phyloP scores from a whole-genome alignment of 2,113 vertebrate species.

The Tor tambroides region DNA sequence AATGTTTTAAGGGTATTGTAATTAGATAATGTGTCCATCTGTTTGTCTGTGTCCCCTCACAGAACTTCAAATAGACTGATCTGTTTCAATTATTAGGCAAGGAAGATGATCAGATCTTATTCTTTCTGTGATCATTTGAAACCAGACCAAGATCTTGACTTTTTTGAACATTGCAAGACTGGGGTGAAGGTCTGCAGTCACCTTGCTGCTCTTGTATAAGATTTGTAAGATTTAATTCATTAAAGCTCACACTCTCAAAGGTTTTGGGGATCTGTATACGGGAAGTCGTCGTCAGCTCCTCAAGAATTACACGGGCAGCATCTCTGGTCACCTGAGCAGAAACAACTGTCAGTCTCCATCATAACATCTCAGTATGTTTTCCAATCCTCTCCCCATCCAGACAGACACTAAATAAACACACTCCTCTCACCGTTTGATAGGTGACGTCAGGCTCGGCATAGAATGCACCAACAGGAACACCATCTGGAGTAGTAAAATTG shows the following conservation, averaged over 20 bases:
- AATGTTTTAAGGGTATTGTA: too few species aligned
- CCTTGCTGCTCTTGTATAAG: too few species aligned
- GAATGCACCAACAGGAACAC: neutral
- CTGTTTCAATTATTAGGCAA: too few species aligned
- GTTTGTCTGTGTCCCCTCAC: too few species aligned
- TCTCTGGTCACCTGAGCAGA: constrained; percentile 38
- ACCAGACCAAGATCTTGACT: too few species aligned
- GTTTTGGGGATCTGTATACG: constrained; percentile 46
- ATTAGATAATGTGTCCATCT: too few species aligned
- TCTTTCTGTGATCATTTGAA: too few species aligned
- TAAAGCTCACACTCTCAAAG: constrained; percentile 42
- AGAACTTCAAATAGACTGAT: too few species aligned
- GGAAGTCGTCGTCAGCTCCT: constrained; percentile 13
- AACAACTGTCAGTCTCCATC: neutral
- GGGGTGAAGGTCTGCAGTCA: too few species aligned
- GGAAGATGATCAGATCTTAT: too few species aligned
- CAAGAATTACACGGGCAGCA: constrained; percentile 14
- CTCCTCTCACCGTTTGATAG: constrained; percentile 32
- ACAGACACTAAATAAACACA: neutral
- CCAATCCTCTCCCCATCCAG: neutral
- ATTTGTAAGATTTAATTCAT: neutral
- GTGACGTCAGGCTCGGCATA: constrained; percentile 29
- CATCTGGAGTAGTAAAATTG: neutral
- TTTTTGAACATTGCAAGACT: too few species aligned
- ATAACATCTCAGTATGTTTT: neutral